Base-by-base conservation (phyloP, 2,888 invertebrate genomes). In the Coelogynopora nodosa region DNA sequence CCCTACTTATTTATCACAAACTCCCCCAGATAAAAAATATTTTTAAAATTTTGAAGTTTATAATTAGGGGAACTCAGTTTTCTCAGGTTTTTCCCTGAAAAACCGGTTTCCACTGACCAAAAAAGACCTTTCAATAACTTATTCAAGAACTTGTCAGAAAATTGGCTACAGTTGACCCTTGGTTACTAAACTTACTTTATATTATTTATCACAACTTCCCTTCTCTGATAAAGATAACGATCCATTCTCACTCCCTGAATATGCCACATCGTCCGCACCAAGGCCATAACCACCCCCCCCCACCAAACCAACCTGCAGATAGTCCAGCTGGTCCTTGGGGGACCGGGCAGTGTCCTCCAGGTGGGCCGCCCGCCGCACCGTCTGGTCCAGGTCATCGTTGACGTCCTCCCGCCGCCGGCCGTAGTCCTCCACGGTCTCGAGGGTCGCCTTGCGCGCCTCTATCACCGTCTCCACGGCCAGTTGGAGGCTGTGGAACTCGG, bases 311-410 rank as follows among this genome's bases (percentile, higher is more conserved):
- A 74, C 74, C 74, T 74, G 74, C 18, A 74, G 74, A 26, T 74
- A 74, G 23, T 74, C 74, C 5, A 74, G 27, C 23, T 74, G 74
- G 2, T 74, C 74, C 74, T 23, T 5, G 23, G 74, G 23, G 5
- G 74, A 23, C 2, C 10, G 18, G 2, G 74, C 74, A 23, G 74
- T 74, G 74, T 2, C 74, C 27, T 74, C 74, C 10, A 74, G 27
- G 23, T 74, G 74, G 74, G 74, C 74, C 23, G 74, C 5, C 2
- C 74, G 18, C 2, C 74, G 74, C 5, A 74, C 74, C 23, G 74
- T 74, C 74, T 74, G 74, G 23, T 74, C 74, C 74, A 74, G 74
- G 23, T 74, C 74, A 5, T 74, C 74, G 74, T 5, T 2, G 74
- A 74, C 23, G 23, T 74, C 74, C 23, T 74, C 74, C 23, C 74